Evolutionary conservation across 2,888 invertebrate species (phyloP), one percentile per base, ranked within the genome.

Genomic region (Macaria notata): DNA sequence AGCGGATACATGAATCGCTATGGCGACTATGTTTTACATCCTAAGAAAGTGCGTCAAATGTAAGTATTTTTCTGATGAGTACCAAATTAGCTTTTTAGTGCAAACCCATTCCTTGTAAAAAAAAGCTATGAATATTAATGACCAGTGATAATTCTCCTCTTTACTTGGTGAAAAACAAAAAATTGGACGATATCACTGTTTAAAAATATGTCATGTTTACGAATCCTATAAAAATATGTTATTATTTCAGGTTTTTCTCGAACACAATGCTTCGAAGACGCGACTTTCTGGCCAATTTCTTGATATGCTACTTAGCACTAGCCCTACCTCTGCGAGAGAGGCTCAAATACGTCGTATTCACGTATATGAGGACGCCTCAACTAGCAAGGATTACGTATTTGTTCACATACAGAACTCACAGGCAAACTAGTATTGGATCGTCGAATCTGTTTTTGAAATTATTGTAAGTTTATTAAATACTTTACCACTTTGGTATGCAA

Each of bases 181-280:
- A 19, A 19, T 2, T 1, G 1, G 19, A 19, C 19, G 19, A 19
- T 19, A 1, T 19, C 19, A 19, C 2, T 1, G 19, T 19, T 19
- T 19, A 19, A 19, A 19, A 19, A 19, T 19, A 19, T 19, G 1
- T 19, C 1, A 19, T 19, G 19, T 19, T n/a, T n/a, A n/a, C n/a
- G n/a, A n/a, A n/a, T n/a, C n/a, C n/a, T n/a, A n/a, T n/a, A n/a
- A n/a, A n/a, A n/a, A n/a, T n/a, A n/a, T n/a, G n/a, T n/a, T n/a
- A n/a, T n/a, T n/a, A n/a, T n/a, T n/a, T n/a, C 75, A 92, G 92
- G 82, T 92, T 88, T 63, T 92, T 92, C 62, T 86, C 86, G 1
- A 87, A 85, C 53, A 65, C 76, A 4, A 78, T 76, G 53, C 71
- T 81, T 9, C 77, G 90, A 8, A 75, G 88, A 59, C 76, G 90